These are phyloP conservation scores for Dicrostonyx torquatus DNA, from an alignment of 2,797 vertebrate species.

Conservation along the genomic window DNA sequence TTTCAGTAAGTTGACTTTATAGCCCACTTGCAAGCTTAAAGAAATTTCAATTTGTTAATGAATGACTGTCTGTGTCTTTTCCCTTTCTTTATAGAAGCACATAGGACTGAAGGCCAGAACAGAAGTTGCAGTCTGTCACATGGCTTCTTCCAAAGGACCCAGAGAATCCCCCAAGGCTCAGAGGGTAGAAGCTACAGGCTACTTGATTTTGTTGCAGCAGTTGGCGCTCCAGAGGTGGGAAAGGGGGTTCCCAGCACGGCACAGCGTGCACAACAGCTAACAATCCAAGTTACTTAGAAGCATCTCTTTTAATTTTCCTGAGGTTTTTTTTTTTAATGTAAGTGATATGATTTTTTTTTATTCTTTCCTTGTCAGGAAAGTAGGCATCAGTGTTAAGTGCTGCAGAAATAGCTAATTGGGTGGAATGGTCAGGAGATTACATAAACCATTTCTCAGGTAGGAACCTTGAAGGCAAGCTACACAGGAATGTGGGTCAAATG, in stretches of 20 bases:
- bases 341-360: conserved; percentile 15
- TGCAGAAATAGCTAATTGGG: conserved; percentile 73
- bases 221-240: neutral
- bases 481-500: conserved; percentile 56
- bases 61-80: conserved; percentile 1
- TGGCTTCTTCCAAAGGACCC: conserved; percentile 45
- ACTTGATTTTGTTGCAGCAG: conserved; percentile 35
- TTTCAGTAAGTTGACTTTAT: neutral
- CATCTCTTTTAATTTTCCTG: conserved; percentile 26
- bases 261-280: neutral
- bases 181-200: conserved; percentile 39
- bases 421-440: conserved; percentile 63
- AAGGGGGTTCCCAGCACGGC: neutral
- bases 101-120: neutral
- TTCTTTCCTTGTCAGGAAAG: conserved; percentile 48
- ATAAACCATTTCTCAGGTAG: conserved; percentile 55
- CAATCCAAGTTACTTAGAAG: conserved; percentile 31
- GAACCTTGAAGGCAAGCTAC: conserved; percentile 26
- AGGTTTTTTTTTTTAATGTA: conserved; percentile 17
- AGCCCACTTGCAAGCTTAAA: neutral
- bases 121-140: conserved; percentile 37
- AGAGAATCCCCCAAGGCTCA: conserved; percentile 31
- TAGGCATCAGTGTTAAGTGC: conserved; percentile 58
- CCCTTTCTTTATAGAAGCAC: neutral
- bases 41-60: neutral